phyloP scores from a whole-genome alignment of 2,113 vertebrate genomes.

The Myotis davidii region DNA sequence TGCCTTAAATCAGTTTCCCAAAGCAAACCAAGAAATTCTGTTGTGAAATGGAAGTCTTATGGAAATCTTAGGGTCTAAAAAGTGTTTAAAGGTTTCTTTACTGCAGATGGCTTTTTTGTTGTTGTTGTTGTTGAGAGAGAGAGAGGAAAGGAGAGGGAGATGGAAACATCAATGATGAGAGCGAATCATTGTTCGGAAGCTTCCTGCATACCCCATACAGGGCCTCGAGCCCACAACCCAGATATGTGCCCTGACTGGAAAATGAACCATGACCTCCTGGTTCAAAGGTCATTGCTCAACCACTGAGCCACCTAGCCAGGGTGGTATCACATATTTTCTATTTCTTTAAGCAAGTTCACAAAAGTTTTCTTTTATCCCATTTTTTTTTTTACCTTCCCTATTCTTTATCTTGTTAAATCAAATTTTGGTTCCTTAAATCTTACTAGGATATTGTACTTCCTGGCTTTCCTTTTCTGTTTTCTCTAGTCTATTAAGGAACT shows the following conservation, averaged over 20 bases:
- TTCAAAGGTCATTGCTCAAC: too few species aligned
- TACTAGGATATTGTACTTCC: background rate
- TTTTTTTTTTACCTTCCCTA: background rate
- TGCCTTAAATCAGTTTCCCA: background rate
- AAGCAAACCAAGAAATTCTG: background rate
- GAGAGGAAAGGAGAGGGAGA: too few species aligned
- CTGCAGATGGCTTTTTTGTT: background rate
- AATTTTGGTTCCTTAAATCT: constrained; percentile 20
- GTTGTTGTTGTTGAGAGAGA: background rate
- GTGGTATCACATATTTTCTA: too few species aligned
- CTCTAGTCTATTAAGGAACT: background rate
- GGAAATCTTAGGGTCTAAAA: background rate
- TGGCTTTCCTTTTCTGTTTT: background rate
- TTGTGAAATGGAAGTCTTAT: constrained; percentile 12
- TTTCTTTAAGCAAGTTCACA: background rate
- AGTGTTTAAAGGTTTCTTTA: background rate
- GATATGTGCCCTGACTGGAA: too few species aligned
- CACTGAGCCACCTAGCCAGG: background rate
- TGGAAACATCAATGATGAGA: too few species aligned
- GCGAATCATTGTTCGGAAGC: too few species aligned
- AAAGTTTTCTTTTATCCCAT: background rate
- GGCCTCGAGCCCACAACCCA: too few species aligned
- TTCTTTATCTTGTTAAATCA: background rate
- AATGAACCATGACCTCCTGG: too few species aligned
- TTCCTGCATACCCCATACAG: too few species aligned